These are phyloP conservation scores for Ridgeia piscesae DNA, from an alignment of 1,140 invertebrate species.

Conservation along the genomic window DNA sequence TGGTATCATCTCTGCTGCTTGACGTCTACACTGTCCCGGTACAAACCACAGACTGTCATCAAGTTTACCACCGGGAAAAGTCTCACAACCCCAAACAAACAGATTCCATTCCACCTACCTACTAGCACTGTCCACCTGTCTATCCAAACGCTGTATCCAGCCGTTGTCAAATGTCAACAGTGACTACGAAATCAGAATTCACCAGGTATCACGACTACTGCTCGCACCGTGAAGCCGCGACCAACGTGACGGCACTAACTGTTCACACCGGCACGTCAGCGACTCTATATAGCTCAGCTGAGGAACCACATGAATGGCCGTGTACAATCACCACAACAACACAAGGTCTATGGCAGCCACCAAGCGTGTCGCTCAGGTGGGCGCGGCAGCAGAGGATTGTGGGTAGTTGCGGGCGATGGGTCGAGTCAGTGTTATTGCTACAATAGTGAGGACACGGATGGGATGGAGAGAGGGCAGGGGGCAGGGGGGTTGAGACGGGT, in stretches of 20 bases:
- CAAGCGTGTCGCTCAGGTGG: neutral
- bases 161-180: neutral
- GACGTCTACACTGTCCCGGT: neutral
- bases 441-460: neutral
- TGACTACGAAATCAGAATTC: neutral
- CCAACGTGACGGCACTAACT: neutral
- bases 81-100: neutral
- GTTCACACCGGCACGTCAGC: neutral
- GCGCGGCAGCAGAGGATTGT: neutral
- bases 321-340: neutral
- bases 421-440: neutral
- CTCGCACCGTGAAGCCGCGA: neutral
- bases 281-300: neutral
- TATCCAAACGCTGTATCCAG: neutral
- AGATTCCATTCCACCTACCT: neutral
- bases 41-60: neutral
- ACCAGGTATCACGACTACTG: neutral
- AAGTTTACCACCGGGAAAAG: too few species aligned
- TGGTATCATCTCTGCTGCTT: neutral
- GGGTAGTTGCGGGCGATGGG: neutral
- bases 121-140: neutral
- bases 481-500: neutral
- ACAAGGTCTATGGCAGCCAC: neutral
- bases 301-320: neutral
- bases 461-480: neutral